phyloP scores from a whole-genome alignment of 2,888 invertebrate species.

The Xestoiulus laeticollis region DNA sequence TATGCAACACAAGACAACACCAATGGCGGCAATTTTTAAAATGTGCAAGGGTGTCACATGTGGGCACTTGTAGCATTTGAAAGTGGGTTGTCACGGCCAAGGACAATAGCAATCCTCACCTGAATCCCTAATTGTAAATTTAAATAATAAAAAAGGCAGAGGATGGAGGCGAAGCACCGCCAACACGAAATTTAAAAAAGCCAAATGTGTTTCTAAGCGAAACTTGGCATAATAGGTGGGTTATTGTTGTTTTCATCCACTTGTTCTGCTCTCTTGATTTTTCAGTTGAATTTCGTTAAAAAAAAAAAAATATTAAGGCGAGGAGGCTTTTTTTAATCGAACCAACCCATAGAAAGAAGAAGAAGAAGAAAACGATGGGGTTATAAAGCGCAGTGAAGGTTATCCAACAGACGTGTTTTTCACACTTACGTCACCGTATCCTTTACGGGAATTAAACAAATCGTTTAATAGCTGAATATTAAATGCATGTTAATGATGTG shows the following conservation, averaged over 20 bases:
- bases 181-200: conserved; percentile 28
- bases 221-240: not conserved
- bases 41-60: conserved; percentile 11
- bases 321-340: not conserved
- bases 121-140: not conserved
- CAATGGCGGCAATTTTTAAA: not conserved
- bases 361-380: not conserved
- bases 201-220: not conserved
- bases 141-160: not conserved
- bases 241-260: not conserved
- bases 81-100: conserved; percentile 28
- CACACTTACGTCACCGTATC: not conserved
- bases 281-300: not conserved
- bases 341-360: not conserved
- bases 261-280: conserved; percentile 3
- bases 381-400: not conserved
- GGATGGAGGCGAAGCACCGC: not conserved
- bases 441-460: not conserved
- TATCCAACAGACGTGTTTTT: not conserved
- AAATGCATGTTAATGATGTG: not conserved
- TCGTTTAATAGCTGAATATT: not conserved
- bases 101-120: conserved; percentile 18
- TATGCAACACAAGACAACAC: not conserved
- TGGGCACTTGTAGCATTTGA: not conserved
- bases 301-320: too few relatives aligned